Evolutionary conservation across 2,888 invertebrate species (phyloP), one percentile per base, ranked within the genome.

Genomic region (Apodemia zela): DNA sequence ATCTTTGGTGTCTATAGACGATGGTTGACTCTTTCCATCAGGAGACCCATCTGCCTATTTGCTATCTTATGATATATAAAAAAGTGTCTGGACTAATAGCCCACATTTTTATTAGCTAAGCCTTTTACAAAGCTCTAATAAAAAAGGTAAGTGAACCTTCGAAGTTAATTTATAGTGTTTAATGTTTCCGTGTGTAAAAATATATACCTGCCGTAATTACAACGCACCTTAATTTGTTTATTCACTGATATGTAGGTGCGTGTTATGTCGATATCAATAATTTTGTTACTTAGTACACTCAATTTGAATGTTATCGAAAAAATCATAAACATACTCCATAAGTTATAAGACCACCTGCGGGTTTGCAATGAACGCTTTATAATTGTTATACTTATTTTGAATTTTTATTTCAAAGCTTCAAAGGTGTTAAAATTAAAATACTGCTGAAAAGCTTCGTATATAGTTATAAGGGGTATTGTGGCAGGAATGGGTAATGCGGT

Each of bases 251-350:
- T 42, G 42, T 42, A 42, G 42, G 42, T 21, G 54, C 54, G 54
- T 54, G 54, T 54, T 54, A 25, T 54, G 54, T 21, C 25, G 15
- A 13, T 54, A 54, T 54, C 54, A 54, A 54, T 54, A 21, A 54
- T 54, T 54, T 25, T 54, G 54, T 54, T 54, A 54, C 54, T 54
- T 54, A 18, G 54, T 15, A 54, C 25, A 54, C 18, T 54, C 25
- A 54, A 25, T 15, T 18, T 11, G 6, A 25, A 51, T 21, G 13
- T 54, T 54, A 54, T 54, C 54, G 25, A 54, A 54, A 25, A 15
- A 25, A 54, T 15, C 25, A 21, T 21, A 25, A 15, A 54, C 54
- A 25, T 54, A 25, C 15, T 13, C 25, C 54, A 13, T 51, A 51
- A 21, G 51, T 51, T 18, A 1, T 51, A 13, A 51, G 51, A 25